These are phyloP conservation scores for Sebastes steindachneri DNA, from an alignment of 2,797 vertebrate genomes.

Conservation along the genomic window DNA sequence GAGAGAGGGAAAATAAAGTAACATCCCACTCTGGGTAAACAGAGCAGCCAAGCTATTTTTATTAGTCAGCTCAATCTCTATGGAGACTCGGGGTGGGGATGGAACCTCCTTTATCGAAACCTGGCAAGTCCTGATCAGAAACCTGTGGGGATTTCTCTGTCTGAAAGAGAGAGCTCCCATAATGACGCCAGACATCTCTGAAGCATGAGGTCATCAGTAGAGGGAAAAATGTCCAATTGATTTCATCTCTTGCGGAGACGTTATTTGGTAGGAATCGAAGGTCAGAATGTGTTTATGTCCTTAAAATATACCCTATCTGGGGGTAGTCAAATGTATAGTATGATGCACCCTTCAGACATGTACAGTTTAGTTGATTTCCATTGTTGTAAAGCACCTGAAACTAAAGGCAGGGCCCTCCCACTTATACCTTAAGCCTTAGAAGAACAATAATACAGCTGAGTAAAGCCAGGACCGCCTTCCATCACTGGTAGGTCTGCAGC, in stretches of 20 bases:
- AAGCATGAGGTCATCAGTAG: conserved; percentile 65
- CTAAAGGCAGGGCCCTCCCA: conserved; percentile 58
- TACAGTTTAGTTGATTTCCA: conserved; percentile 6
- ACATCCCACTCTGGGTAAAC: conserved; percentile 65
- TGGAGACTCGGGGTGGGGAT: conserved; percentile 83
- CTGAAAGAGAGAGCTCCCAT: conserved; percentile 70
- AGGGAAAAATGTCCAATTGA: conserved; percentile 56
- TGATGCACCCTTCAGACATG: neutral
- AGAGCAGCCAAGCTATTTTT: conserved; percentile 75
- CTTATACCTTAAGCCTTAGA: conserved; percentile 44
- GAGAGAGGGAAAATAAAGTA: conserved; percentile 49
- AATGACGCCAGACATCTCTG: conserved; percentile 67
- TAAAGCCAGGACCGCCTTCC: conserved; percentile 50
- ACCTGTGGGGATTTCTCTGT: conserved; percentile 72
- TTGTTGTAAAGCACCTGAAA: conserved; percentile 60
- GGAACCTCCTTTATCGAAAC: conserved; percentile 82
- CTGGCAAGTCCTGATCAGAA: conserved; percentile 79
- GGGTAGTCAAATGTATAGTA: neutral
- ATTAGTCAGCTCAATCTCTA: conserved; percentile 81
- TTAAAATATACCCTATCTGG: conserved; percentile 16
- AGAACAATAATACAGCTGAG: conserved; percentile 75
- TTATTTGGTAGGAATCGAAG: conserved; percentile 47
- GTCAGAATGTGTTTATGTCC: conserved; percentile 25
- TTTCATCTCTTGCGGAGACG: conserved; percentile 43
- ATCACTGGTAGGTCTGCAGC: conserved; percentile 37